These are phyloP conservation scores for Tonatia bakeri DNA, from an alignment of 2,113 vertebrate species.

Conservation along the genomic window DNA sequence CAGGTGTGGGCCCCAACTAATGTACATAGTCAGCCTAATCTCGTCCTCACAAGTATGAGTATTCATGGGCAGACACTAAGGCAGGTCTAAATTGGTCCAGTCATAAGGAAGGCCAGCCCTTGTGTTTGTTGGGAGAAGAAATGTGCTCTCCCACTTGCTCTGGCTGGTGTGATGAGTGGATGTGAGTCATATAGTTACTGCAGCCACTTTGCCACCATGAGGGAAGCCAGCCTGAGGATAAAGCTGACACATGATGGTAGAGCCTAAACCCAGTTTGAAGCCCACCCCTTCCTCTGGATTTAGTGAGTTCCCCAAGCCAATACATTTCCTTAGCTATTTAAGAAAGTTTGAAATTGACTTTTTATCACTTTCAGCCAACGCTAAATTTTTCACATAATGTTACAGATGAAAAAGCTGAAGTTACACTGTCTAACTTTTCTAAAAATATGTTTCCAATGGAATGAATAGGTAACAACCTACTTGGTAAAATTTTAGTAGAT, in stretches of 20 bases:
- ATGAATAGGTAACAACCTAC: not conserved
- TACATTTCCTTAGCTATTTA: not conserved
- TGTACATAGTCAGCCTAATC: not conserved
- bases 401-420: not conserved
- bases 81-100: not conserved
- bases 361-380: not conserved
- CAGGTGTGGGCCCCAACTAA: not conserved
- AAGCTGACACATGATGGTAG: not conserved
- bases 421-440: not conserved
- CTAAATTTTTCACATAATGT: not conserved
- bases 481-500: not conserved
- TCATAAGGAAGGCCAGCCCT: not conserved
- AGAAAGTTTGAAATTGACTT: not conserved
- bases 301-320: not conserved
- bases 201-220: not conserved
- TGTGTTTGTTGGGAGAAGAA: not conserved
- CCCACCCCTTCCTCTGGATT: not conserved
- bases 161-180: not conserved
- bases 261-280: not conserved
- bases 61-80: not conserved
- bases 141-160: not conserved
- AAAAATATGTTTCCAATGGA: not conserved
- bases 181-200: not conserved
- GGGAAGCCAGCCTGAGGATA: not conserved
- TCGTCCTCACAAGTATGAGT: not conserved